Conservation (phyloP, 30 jellyfish, hydroid and myxozoan species). For the Hydractinia symbiolongicarpus region DNA sequence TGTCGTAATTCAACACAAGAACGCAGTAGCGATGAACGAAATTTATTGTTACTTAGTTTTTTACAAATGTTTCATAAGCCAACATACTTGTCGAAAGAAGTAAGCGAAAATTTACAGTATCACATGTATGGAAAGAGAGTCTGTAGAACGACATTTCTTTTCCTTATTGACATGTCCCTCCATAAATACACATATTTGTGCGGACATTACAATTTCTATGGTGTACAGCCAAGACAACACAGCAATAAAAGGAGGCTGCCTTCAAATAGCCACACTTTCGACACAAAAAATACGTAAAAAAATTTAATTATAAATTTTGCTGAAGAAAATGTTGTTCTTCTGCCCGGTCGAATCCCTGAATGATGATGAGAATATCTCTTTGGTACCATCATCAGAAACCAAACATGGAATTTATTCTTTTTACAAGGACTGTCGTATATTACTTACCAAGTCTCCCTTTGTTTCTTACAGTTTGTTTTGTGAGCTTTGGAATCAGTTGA, state of each 20-base stretch:
- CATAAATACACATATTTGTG: too few relatives aligned
- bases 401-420: background rate
- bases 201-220: background rate
- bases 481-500: too few relatives aligned
- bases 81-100: too few relatives aligned
- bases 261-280: background rate
- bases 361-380: background rate
- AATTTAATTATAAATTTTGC: background rate
- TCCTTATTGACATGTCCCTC: background rate
- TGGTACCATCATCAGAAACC: slow-evolving; percentile 3
- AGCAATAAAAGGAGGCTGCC: background rate
- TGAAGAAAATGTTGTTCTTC: slow-evolving; percentile 1
- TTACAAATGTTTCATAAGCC: background rate
- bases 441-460: too few relatives aligned
- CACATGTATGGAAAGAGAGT: background rate
- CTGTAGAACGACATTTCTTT: background rate
- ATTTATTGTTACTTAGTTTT: background rate
- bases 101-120: background rate
- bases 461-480: too few relatives aligned
- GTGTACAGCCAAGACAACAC: background rate
- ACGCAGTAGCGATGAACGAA: background rate
- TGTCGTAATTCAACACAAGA: background rate
- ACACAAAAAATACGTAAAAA: background rate
- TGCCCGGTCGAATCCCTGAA: slow-evolving; percentile 11
- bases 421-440: too few relatives aligned